A percentile compares a stretch with the other conserved stretches of the same genome.
Conservation (phyloP, 2,797 vertebrate genomes). For the Hozukius guyotensis region DNA sequence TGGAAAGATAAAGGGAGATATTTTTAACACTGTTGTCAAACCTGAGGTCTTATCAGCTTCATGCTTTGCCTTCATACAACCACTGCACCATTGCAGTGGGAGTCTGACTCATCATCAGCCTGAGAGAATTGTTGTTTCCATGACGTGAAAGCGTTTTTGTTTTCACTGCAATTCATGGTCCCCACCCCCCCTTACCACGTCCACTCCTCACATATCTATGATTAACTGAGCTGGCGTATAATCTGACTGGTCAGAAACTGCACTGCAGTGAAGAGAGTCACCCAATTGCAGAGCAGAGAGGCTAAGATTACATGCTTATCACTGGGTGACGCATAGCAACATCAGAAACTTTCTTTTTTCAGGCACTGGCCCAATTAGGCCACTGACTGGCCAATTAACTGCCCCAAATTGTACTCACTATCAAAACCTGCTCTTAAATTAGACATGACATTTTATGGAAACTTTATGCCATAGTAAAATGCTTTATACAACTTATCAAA, state of each 20-base stretch:
- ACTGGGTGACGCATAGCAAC: background rate
- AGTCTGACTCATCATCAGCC: constrained; percentile 46
- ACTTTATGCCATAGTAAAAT: background rate
- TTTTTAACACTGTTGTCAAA: background rate
- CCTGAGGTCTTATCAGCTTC: background rate
- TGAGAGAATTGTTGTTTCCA: background rate
- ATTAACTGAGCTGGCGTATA: constrained; percentile 24
- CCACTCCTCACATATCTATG: constrained; percentile 31
- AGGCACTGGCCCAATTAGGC: background rate
- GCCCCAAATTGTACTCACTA: background rate
- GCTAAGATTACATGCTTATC: constrained; percentile 5
- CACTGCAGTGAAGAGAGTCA: background rate
- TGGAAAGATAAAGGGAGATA: background rate
- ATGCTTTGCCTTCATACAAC: background rate
- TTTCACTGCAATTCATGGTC: constrained; percentile 32
- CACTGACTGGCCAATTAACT: background rate
- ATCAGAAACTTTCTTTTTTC: background rate
- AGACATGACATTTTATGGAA: background rate
- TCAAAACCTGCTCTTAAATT: background rate
- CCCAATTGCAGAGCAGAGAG: constrained; percentile 9
- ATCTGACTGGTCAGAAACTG: constrained; percentile 5
- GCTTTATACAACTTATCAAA: background rate
- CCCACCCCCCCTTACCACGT: background rate
- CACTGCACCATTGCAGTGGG: constrained; percentile 7
- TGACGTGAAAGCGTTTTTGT: constrained; percentile 47